Evolutionary conservation across 2,888 invertebrate species (phyloP).

Genomic region (Ectropis crepuscularia): DNA sequence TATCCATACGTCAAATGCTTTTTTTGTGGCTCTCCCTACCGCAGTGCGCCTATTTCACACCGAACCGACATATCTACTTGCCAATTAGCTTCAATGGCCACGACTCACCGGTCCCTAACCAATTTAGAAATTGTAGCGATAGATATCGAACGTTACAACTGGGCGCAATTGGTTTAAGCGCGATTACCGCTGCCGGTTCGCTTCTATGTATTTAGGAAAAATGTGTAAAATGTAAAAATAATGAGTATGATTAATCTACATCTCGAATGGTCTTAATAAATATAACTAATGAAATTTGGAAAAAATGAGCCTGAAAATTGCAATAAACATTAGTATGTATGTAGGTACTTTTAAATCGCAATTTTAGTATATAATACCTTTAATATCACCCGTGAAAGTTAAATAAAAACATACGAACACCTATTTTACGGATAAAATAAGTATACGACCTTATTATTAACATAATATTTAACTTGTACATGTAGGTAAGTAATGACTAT

Average conservation of each 20-base stretch:
- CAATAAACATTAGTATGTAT: no score
- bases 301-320: no score
- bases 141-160: constrained; percentile 3
- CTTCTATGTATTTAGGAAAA: not conserved
- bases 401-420: no score
- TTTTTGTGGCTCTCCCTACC: constrained; percentile 48
- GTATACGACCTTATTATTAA: no score
- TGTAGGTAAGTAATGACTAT: constrained; percentile 8
- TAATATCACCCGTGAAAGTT: no score
- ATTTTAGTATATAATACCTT: no score
- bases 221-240: constrained; percentile 2
- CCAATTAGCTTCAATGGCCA: constrained; percentile 80
- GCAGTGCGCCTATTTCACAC: constrained; percentile 53
- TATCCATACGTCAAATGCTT: constrained; percentile 18
- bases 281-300: no score
- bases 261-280: no score
- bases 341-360: no score
- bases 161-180: not conserved
- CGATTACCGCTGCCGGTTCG: constrained; percentile 3
- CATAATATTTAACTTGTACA: not conserved
- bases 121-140: constrained; percentile 50
- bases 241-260: not conserved
- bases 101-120: constrained; percentile 60
- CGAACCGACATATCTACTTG: constrained; percentile 50
- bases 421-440: no score